Conservation (phyloP, 2,888 invertebrate species). For the Coecobrya sp. region DNA sequence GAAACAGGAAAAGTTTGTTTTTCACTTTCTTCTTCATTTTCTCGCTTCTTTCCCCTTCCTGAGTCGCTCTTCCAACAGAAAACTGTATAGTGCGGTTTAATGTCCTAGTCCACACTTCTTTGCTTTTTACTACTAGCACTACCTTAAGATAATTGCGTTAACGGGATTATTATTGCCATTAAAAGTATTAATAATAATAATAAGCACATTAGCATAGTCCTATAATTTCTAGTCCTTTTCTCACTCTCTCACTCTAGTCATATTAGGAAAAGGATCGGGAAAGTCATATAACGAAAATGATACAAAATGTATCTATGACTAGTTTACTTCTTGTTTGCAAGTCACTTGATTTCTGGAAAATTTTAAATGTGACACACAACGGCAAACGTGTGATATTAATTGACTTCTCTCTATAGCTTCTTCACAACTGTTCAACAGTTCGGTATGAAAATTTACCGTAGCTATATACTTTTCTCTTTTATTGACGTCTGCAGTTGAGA, state of each 20-base stretch:
- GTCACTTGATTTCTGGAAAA: too few relatives aligned
- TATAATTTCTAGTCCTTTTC: neutral
- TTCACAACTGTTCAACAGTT: too few relatives aligned
- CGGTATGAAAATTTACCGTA: too few relatives aligned
- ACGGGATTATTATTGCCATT: neutral
- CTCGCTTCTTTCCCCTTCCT: neutral
- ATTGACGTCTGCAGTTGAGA: neutral
- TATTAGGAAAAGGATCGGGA: too few relatives aligned
- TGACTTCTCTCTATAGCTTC: too few relatives aligned
- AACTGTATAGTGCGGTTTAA: neutral
- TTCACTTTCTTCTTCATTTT: neutral
- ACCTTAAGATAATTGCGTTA: neutral
- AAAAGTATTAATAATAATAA: neutral
- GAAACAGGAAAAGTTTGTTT: slow-evolving; percentile 1
- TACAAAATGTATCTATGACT: too few relatives aligned
- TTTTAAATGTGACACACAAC: too few relatives aligned
- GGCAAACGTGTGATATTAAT: too few relatives aligned
- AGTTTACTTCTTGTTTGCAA: too few relatives aligned
- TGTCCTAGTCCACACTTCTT: neutral
- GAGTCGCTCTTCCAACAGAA: neutral
- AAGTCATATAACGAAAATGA: too few relatives aligned
- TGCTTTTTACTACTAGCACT: neutral
- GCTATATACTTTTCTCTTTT: too few relatives aligned
- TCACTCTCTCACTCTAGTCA: neutral
- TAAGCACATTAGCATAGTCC: neutral